phyloP scores from a whole-genome alignment of 2,113 vertebrate species.

The Eulacestoma nigropectus region DNA sequence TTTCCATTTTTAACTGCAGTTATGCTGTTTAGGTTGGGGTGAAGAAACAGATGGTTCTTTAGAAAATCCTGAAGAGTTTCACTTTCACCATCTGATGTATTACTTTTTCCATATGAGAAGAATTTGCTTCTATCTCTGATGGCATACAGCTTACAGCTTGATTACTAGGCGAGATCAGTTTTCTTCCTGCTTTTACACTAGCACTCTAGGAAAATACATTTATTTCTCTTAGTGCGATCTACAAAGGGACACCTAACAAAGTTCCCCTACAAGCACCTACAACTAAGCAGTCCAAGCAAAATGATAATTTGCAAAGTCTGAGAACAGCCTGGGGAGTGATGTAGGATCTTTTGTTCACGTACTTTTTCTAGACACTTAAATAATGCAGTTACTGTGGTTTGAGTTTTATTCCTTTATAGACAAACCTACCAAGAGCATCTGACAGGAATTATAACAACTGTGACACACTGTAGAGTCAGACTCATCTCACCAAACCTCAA shows the following conservation, averaged over 20 bases:
- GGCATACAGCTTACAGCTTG: not conserved
- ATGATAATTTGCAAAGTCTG: not conserved
- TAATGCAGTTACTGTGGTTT: not conserved
- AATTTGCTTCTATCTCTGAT: not conserved
- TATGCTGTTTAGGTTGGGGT: not conserved
- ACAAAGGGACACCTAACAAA: not conserved
- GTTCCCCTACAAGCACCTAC: not conserved
- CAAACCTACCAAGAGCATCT: not conserved
- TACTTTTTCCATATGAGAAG: not conserved
- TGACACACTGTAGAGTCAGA: not conserved
- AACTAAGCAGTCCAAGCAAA: not conserved
- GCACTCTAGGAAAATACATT: not conserved
- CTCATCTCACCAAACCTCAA: not conserved
- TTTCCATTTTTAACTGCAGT: constrained; percentile 28
- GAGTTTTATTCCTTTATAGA: not conserved
- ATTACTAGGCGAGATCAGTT: not conserved
- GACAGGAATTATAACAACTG: not conserved
- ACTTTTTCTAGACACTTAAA: not conserved
- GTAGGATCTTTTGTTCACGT: not conserved
- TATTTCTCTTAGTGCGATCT: not conserved
- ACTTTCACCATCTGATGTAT: not conserved
- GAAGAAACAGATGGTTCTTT: not conserved
- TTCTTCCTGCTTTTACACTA: not conserved
- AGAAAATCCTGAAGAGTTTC: not conserved
- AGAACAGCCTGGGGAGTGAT: not conserved